Conservation (phyloP, 1,140 invertebrate genomes). For the Drepana arcuata region DNA sequence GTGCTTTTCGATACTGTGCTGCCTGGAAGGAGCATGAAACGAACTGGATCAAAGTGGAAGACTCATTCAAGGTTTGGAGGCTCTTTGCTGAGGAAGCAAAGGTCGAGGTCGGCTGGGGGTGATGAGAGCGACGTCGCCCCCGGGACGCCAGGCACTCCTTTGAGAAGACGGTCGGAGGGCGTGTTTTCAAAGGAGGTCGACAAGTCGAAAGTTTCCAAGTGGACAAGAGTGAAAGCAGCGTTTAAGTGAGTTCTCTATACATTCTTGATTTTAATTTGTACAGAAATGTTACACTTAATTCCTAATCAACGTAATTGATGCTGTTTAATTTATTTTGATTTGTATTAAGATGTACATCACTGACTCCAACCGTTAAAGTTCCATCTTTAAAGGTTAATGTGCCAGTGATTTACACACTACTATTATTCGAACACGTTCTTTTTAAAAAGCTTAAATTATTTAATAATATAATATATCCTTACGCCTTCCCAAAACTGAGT, state of each 20-base stretch:
- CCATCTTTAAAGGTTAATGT: too few species aligned
- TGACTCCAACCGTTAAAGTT: too few species aligned
- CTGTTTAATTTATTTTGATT: too few species aligned
- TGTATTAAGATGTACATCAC: too few species aligned
- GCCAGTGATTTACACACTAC: too few species aligned
- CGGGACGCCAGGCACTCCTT: conserved; percentile 40
- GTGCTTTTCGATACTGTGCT: conserved; percentile 73
- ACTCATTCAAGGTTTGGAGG: conserved; percentile 58
- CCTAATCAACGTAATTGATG: too few species aligned
- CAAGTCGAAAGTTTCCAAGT: conserved; percentile 79
- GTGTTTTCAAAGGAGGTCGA: conserved; percentile 57
- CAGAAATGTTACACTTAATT: too few species aligned
- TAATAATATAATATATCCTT: too few species aligned
- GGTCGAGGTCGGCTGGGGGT: conserved; percentile 63
- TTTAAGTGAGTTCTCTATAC: conserved; percentile 79
- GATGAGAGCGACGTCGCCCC: conserved; percentile 58
- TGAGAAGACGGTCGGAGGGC: conserved; percentile 52
- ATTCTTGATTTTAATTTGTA: too few species aligned
- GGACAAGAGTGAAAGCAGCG: conserved; percentile 87
- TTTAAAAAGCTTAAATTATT: too few species aligned
- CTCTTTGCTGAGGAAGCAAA: conserved; percentile 60
- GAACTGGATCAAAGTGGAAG: conserved; percentile 64
- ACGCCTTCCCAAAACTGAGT: too few species aligned
- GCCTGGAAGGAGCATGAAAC: conserved; percentile 56
- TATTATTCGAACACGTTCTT: too few species aligned